Evolutionary conservation across 2,113 vertebrate genomes (phyloP), one percentile per base, ranked within the genome.

Genomic region (Nannobrachium achirus): DNA sequence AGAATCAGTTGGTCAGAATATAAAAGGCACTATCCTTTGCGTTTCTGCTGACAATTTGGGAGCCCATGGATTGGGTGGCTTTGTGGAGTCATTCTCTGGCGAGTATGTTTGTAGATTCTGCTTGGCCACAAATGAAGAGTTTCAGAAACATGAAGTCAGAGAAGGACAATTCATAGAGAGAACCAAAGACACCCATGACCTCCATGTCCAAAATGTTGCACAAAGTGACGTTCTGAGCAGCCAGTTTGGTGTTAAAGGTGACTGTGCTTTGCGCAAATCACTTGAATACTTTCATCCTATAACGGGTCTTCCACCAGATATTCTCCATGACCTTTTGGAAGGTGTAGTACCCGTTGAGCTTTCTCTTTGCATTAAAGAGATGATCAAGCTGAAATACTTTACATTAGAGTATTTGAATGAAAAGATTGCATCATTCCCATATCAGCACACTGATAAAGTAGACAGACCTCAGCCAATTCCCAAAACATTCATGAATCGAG

Each of bases 221-320:
- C 33, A 40, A 57, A 9, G 8, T 40, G 55, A 57, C 55, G 39
- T n/a, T 39, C 15, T 39, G 55, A 57, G 55, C 38, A 57, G 55
- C 55, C 25, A 57, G 8, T 40, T 57, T 40, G 38, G 55, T 57
- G 55, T 57, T 57, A 57, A 57, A 40, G 55, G 33, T 57, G 55
- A 25, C 38, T 40, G 38, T 57, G 55, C n/a, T 25, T 57, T 40
- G 55, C 38, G 13, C 9, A 6, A 57, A 6, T 57, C 55, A 11
- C 55, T 57, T 11, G 4, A 57, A 6, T 57, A 40, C 33, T 57
- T 57, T 33, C 25, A 57, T 40, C 25, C 55, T 14, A 56, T 39
- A 20, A 56, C 55, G n/a, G 25, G 55, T 6, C 39, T 57, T 57
- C 55, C 55, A 39, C 25, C 55, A n/a, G 55, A 57, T 40, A 57